Evolutionary conservation across 2,797 vertebrate genomes (phyloP).

Genomic region (Schizopygopsis pylzovi): DNA sequence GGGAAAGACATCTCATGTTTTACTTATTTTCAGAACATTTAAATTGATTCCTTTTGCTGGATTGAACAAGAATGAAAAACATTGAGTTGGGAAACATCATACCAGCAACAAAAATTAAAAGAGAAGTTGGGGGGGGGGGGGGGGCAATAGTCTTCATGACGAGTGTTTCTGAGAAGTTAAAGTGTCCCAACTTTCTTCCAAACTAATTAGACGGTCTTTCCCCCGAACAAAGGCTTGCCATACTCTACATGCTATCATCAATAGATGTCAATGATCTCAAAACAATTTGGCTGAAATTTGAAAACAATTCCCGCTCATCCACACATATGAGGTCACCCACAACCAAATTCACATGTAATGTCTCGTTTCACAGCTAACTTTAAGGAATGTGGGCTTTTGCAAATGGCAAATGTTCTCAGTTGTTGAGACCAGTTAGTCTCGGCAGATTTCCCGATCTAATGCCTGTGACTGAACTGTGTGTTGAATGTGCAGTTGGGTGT

Average conservation of each 20-base stretch:
- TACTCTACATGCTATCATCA: neutral
- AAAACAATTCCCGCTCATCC: neutral
- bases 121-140: no score
- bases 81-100: neutral
- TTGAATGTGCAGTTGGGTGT: neutral
- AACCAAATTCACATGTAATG: constrained; percentile 2
- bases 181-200: neutral
- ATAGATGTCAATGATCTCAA: neutral
- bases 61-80: neutral
- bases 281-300: neutral
- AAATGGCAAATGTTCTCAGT: neutral
- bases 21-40: constrained; percentile 11
- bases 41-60: constrained; percentile 1
- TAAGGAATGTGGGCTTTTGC: neutral
- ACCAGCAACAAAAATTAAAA: neutral
- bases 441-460: neutral
- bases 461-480: neutral
- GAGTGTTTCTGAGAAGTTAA: neutral
- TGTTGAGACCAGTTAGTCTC: neutral
- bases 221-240: neutral
- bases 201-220: neutral
- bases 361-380: neutral
- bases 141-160: neutral
- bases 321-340: neutral
- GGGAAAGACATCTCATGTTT: neutral